Percentiles rank a stretch among this genome's conserved stretches.
Evolutionary conservation across 2,797 vertebrate genomes (phyloP).

Genomic region (Limosa lapponica): DNA sequence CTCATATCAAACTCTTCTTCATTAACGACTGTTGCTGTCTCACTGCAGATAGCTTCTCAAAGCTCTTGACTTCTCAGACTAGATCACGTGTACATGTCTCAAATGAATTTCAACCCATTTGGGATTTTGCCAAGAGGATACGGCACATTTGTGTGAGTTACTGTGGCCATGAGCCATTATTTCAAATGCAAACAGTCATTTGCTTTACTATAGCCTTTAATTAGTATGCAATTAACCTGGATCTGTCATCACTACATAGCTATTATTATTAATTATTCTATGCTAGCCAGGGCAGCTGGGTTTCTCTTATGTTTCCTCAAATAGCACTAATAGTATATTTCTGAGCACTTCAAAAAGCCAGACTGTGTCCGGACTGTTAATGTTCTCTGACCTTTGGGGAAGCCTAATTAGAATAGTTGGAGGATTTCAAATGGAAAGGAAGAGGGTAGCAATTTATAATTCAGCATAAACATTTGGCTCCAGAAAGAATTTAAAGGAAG

Average conservation of each 20-base stretch:
- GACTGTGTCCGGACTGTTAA: slow-evolving; percentile 2
- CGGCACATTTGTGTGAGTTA: neutral
- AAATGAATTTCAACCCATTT: slow-evolving; percentile 39
- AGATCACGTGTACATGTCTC: neutral
- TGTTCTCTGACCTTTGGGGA: slow-evolving; percentile 41
- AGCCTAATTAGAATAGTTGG: slow-evolving; percentile 27
- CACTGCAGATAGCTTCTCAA: neutral
- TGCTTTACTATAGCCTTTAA: slow-evolving; percentile 47
- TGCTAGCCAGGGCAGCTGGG: slow-evolving; percentile 19
- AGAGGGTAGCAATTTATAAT: slow-evolving; percentile 25
- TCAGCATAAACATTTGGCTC: slow-evolving; percentile 6
- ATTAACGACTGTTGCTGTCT: neutral
- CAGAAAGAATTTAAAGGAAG: neutral
- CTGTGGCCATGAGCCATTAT: slow-evolving; percentile 2
- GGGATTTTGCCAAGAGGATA: slow-evolving; percentile 15
- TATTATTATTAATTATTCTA: slow-evolving; percentile 68
- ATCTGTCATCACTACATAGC: slow-evolving; percentile 53
- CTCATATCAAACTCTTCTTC: neutral
- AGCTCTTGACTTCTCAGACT: slow-evolving; percentile 15
- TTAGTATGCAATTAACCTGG: slow-evolving; percentile 65
- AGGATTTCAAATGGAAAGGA: slow-evolving; percentile 16
- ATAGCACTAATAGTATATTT: slow-evolving; percentile 18
- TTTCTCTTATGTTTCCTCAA: slow-evolving; percentile 37
- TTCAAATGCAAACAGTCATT: slow-evolving; percentile 58
- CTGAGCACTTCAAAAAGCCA: neutral